Evolutionary conservation across 2,113 vertebrate genomes (phyloP).

Genomic region (Hemiscyllium ocellatum): DNA sequence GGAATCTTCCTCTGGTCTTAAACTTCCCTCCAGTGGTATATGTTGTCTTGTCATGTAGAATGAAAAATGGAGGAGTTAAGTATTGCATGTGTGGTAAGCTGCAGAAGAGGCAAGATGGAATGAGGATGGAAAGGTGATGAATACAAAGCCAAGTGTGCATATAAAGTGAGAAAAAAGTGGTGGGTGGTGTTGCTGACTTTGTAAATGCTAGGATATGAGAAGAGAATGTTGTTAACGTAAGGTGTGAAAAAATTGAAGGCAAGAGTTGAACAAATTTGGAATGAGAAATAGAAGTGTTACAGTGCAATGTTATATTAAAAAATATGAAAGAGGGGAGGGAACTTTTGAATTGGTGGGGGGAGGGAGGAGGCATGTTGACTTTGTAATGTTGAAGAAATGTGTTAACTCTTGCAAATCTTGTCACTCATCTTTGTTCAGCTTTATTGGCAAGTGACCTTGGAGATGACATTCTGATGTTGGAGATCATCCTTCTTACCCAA

Average conservation of each 20-base stretch:
- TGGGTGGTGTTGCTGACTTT: not conserved
- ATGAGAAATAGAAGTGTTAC: not conserved
- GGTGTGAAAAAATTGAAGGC: not conserved
- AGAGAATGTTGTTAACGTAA: not conserved
- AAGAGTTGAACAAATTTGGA: not conserved
- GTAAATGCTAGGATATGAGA: not conserved
- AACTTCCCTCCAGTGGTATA: not conserved
- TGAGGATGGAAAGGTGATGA: not conserved
- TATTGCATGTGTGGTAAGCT: not conserved
- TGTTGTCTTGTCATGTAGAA: not conserved
- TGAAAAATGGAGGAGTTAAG: not conserved
- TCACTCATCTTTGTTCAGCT: not conserved
- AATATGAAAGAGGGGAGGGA: not conserved
- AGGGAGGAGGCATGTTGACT: not conserved
- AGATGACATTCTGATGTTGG: not conserved
- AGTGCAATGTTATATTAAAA: not conserved
- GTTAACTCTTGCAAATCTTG: not conserved
- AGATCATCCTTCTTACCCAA: not conserved
- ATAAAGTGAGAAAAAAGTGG: not conserved
- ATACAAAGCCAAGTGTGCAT: not conserved
- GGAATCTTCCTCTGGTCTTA: not conserved
- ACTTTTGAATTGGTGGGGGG: not conserved
- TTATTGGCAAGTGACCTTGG: not conserved
- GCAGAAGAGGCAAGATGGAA: not conserved
- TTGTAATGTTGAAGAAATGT: not conserved